Evolutionary conservation across 2,113 vertebrate species (phyloP), one percentile per base, ranked within the genome.

Genomic region (Morone saxatilis): DNA sequence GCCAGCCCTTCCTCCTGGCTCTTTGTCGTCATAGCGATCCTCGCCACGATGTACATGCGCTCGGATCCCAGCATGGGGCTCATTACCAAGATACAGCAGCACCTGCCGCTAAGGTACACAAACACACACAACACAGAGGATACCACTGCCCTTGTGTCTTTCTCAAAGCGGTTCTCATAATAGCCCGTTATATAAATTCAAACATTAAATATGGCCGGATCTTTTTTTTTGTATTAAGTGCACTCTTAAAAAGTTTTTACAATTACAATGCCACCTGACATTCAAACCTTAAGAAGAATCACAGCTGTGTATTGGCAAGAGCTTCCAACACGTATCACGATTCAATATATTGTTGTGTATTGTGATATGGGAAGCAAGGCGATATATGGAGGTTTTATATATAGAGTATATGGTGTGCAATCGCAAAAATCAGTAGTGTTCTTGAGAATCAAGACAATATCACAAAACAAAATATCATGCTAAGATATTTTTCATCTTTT

Each of bases 41-140:
- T 98, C 86, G 96, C 96, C 17, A 96, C 96, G 72, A 96, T 97
- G 90, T 97, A 96, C 88, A 96, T 96, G 54, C 96, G 96, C 78
- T 95, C 97, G 0, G 97, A 98, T 79, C 97, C 97, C 62, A 98
- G 97, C 81, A 96, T 98, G 94, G 97, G 97, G 9, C 95, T 98
- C 71, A 97, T 97, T 73, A 95, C 94, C 66, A 97, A 96, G 92
- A 98, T 98, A 81, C 96, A 97, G 88, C 96, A 97, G 74, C 93
- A 96, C 81, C 96, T 98, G 43, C 97, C 97, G 0, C 93, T 95
- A 25, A 97, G 96, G 97, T 98, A 89, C 22, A 36, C 38, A 19
- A 1, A 48, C 13, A 48, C 31, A 43, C 25, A 40, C 53, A 31
- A 41, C 6, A 17, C 13, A 8, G 57, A 71, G 6, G 13, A 41